Evolutionary conservation across 2,113 vertebrate genomes (phyloP).

Genomic region (Pseudonaja textilis): DNA sequence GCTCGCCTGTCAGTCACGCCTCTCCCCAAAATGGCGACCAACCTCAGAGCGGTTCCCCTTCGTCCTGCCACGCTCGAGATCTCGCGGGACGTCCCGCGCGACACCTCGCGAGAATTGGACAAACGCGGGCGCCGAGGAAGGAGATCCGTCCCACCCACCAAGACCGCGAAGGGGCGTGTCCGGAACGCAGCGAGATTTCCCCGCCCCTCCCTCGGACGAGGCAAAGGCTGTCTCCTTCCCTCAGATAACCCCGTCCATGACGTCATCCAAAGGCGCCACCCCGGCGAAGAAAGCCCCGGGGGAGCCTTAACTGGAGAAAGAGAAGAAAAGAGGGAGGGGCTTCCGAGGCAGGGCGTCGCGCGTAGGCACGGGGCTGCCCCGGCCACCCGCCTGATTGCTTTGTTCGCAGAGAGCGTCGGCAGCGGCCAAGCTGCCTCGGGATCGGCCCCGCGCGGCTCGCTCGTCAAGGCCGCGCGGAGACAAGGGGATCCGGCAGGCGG

Average conservation of each 20-base stretch:
- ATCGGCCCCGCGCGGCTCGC: neutral
- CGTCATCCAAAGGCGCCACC: neutral
- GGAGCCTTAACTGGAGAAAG: too few relatives aligned
- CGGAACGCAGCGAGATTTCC: neutral
- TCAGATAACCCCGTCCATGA: neutral
- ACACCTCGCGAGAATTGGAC: neutral
- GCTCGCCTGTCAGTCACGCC: neutral
- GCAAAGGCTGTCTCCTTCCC: neutral
- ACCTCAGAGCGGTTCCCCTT: neutral
- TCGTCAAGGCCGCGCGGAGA: neutral
- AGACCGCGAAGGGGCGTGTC: neutral
- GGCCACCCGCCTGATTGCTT: neutral
- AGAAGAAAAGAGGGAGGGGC: neutral
- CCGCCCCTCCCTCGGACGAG: neutral
- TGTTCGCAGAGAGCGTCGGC: fast-evolving
- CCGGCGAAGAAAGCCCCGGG: fast-evolving
- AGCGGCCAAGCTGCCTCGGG: neutral
- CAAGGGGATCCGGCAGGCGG: neutral
- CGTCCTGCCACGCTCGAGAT: neutral
- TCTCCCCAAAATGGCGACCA: neutral
- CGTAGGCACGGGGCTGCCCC: neutral
- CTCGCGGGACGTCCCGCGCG: neutral
- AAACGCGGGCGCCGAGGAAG: neutral
- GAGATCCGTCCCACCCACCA: too few relatives aligned
- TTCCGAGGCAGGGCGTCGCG: neutral